Evolutionary conservation across 2,888 invertebrate genomes (phyloP).

Genomic region (Drosophila meridiana): DNA sequence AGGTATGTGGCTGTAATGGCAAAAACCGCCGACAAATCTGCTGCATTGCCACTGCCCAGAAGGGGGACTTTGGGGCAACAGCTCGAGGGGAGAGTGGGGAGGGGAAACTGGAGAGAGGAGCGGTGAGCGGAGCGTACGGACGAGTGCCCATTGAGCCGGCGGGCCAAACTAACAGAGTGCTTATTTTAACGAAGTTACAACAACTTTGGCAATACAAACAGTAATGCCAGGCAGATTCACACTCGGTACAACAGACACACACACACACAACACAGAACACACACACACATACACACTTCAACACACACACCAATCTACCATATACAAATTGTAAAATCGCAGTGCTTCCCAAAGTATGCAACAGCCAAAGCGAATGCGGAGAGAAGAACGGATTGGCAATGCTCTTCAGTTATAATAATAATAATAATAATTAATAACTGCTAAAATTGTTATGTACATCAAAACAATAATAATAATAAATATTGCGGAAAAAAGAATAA

Average conservation of each 20-base stretch:
- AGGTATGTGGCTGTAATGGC: constrained; percentile 69
- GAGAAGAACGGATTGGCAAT: constrained; percentile 11
- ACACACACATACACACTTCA: constrained; percentile 26
- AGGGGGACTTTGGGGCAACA: constrained; percentile 15
- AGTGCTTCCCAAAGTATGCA: constrained; percentile 66
- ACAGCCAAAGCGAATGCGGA: constrained; percentile 29
- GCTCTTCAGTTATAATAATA: constrained; percentile 14
- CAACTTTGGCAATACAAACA: constrained; percentile 81
- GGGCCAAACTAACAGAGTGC: constrained; percentile 78
- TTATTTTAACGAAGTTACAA: constrained; percentile 82
- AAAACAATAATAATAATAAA: background rate
- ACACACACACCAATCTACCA: constrained; percentile 33
- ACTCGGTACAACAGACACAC: constrained; percentile 66
- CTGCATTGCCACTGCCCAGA: constrained; percentile 66
- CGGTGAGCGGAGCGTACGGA: constrained; percentile 25
- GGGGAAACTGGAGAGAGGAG: background rate
- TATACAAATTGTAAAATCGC: constrained; percentile 59
- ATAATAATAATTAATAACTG: background rate
- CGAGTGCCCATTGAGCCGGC: constrained; percentile 69
- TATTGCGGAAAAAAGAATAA: too few species aligned
- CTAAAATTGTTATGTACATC: too few species aligned
- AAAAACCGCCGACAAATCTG: constrained; percentile 78
- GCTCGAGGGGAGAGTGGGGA: background rate
- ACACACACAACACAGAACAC: constrained; percentile 25
- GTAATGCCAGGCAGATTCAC: constrained; percentile 79